Evolutionary conservation across 2,797 vertebrate species (phyloP).

Genomic region (Phoebastria nigripes): DNA sequence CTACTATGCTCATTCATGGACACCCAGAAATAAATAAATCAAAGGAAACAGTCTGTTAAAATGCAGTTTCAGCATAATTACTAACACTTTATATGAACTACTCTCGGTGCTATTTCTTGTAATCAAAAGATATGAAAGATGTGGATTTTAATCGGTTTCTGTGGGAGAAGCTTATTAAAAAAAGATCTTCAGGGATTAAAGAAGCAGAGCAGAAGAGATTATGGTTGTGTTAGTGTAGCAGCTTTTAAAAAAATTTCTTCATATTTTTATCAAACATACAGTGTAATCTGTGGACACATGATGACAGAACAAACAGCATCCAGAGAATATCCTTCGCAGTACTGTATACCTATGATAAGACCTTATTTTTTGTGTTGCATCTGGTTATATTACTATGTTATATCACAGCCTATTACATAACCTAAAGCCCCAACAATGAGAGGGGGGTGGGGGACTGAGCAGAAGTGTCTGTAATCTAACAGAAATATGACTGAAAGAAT

Average conservation of each 20-base stretch:
- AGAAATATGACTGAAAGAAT: background rate
- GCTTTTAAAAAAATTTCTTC: background rate
- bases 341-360: background rate
- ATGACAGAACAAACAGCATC: background rate
- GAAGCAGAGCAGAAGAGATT: background rate
- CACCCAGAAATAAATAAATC: constrained; percentile 8
- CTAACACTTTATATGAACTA: background rate
- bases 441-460: background rate
- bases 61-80: constrained; percentile 6
- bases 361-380: background rate
- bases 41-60: background rate
- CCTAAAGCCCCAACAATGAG: background rate
- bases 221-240: background rate
- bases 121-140: constrained; percentile 13
- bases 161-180: constrained; percentile 32
- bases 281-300: background rate
- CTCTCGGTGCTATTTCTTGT: background rate
- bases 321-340: background rate
- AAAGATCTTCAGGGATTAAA: constrained; percentile 29
- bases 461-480: background rate
- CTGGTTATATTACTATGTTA: background rate
- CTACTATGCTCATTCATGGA: background rate
- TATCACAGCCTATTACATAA: background rate
- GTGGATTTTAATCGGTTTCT: constrained; percentile 39
- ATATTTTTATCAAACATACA: background rate